phyloP scores from a whole-genome alignment of 2,113 vertebrate genomes.

The Chlorocebus sabaeus region DNA sequence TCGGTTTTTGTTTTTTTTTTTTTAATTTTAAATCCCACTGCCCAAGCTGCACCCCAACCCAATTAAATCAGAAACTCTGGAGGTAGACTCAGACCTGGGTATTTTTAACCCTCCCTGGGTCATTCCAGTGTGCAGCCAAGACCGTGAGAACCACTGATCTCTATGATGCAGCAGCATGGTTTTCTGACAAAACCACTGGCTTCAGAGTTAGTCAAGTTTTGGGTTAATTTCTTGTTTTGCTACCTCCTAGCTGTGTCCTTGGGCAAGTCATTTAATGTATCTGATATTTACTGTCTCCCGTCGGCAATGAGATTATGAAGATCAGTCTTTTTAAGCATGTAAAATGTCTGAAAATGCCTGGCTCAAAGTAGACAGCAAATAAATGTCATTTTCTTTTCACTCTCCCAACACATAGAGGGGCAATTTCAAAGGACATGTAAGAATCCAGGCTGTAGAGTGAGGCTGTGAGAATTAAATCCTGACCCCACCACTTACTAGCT shows the following conservation, averaged over 20 bases:
- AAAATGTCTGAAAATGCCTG: neutral
- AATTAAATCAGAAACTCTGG: neutral
- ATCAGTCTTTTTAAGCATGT: neutral
- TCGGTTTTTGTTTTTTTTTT: no score
- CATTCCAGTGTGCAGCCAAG: rapidly evolving
- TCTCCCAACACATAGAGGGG: neutral
- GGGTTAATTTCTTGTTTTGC: neutral
- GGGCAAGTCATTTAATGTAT: neutral
- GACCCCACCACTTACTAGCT: rapidly evolving
- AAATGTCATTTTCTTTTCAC: rapidly evolving
- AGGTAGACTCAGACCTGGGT: neutral
- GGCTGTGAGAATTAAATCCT: neutral
- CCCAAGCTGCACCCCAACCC: neutral
- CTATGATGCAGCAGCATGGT: rapidly evolving
- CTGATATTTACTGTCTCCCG: neutral
- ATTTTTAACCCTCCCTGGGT: neutral
- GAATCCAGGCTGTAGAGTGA: neutral
- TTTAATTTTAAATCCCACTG: neutral
- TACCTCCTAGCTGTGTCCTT: neutral
- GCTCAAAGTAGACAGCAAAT: neutral
- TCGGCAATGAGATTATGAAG: neutral
- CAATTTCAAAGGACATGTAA: rapidly evolving
- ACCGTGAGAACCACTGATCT: rapidly evolving
- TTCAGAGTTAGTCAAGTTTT: rapidly evolving
- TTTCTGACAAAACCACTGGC: neutral